Percentiles rank a stretch among this genome's conserved stretches.
Evolutionary conservation across 2,113 vertebrate genomes (phyloP).

Genomic region (Engystomops pustulosus): DNA sequence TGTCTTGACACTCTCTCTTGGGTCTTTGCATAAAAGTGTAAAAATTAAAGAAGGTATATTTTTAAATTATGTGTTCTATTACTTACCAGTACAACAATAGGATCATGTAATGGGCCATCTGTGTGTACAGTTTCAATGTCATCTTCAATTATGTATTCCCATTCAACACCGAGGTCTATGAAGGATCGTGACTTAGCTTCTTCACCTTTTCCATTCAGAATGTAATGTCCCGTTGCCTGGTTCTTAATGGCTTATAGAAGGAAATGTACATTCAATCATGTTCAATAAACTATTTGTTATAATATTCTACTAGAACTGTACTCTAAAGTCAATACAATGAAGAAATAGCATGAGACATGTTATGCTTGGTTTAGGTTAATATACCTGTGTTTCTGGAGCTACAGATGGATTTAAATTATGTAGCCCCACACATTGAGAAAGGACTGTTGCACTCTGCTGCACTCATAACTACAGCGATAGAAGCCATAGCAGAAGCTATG

Average conservation of each 20-base stretch:
- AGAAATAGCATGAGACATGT: too few relatives aligned
- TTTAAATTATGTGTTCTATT: background rate
- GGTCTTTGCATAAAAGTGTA: too few relatives aligned
- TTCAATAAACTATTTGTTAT: background rate
- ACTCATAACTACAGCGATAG: too few relatives aligned
- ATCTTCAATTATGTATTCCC: conserved; percentile 90
- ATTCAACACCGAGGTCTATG: conserved; percentile 94
- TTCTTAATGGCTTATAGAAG: conserved; percentile 90
- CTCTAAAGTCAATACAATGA: too few relatives aligned
- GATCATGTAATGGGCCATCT: conserved; percentile 88
- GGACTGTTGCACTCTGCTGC: too few relatives aligned
- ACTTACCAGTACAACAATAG: conserved; percentile 92
- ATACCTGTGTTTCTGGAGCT: too few relatives aligned
- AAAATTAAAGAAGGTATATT: background rate
- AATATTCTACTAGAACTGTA: background rate
- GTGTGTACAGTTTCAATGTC: conserved; percentile 90
- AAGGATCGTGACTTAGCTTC: conserved; percentile 86
- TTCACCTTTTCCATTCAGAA: conserved; percentile 93
- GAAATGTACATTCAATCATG: conserved; percentile 45
- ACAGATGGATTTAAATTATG: too few relatives aligned
- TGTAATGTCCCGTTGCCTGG: conserved; percentile 95
- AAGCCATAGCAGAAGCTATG: too few relatives aligned
- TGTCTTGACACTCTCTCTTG: too few relatives aligned
- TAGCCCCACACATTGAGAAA: too few relatives aligned
- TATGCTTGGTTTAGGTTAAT: too few relatives aligned